Percentiles rank a stretch among this genome's conserved stretches.
Conservation (phyloP, 2,113 vertebrate genomes). For the Bos taurus region DNA sequence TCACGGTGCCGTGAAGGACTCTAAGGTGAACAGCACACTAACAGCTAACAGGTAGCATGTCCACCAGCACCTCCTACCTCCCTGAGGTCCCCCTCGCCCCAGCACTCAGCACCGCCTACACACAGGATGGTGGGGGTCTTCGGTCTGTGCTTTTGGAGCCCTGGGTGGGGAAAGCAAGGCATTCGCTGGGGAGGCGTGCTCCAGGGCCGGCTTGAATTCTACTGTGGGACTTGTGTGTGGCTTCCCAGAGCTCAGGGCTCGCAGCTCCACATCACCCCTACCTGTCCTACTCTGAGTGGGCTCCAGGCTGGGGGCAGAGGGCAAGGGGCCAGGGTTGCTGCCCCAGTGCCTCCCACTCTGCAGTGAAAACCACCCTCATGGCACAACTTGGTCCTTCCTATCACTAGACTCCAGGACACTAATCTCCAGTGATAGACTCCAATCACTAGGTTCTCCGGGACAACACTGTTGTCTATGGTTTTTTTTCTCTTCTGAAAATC, state of each 20-base stretch:
- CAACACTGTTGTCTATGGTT: background rate
- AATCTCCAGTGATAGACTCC: background rate
- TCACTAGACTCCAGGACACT: background rate
- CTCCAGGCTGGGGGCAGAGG: background rate
- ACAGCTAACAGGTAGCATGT: accelerated
- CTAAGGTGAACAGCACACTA: accelerated
- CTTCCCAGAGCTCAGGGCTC: background rate
- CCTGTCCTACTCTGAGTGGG: background rate
- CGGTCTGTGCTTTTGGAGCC: background rate
- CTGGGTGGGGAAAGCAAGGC: background rate
- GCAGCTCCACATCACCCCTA: background rate
- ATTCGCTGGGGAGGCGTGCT: background rate
- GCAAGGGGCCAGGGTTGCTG: background rate
- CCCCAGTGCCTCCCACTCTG: accelerated
- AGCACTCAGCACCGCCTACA: accelerated
- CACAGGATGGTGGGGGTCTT: background rate
- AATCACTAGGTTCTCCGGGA: background rate
- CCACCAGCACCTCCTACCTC: background rate
- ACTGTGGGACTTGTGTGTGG: background rate
- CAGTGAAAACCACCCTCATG: background rate
- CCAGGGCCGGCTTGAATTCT: background rate
- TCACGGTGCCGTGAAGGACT: background rate
- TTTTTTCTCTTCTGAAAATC: background rate
- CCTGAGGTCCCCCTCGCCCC: accelerated
- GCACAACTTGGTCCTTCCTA: background rate